These are phyloP conservation scores for Lithodes maja DNA, from an alignment of 2,888 invertebrate genomes.

Conservation along the genomic window DNA sequence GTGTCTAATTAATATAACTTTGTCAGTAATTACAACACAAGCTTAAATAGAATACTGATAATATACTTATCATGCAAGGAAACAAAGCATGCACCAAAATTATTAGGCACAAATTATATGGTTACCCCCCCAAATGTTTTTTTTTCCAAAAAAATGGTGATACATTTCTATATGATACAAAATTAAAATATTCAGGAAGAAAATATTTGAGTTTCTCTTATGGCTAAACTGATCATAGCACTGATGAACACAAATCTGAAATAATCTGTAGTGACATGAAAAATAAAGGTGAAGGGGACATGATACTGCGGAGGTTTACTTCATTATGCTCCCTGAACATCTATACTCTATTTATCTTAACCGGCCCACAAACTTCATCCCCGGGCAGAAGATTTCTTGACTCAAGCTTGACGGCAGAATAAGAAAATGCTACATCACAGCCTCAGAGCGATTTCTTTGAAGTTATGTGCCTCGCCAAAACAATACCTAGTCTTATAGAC, in stretches of 20 bases:
- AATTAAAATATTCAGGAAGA: background rate
- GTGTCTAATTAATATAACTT: background rate
- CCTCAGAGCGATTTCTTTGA: too few species aligned
- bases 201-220: conserved; percentile 24
- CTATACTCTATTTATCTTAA: background rate
- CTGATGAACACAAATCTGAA: too few species aligned
- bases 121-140: conserved; percentile 17
- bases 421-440: too few species aligned
- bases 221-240: background rate
- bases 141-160: background rate
- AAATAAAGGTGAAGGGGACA: conserved; percentile 1
- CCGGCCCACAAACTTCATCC: too few species aligned
- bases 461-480: too few species aligned
- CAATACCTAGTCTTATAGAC: too few species aligned
- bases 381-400: too few species aligned
- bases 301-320: conserved; percentile 8
- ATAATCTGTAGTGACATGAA: background rate
- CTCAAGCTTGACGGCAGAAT: too few species aligned
- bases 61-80: conserved; percentile 52
- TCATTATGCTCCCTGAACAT: conserved; percentile 61
- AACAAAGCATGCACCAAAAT: conserved; percentile 49
- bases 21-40: conserved; percentile 10
- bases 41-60: conserved; percentile 16
- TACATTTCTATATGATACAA: background rate
- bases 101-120: conserved; percentile 34